Base-by-base conservation (phyloP, 2,797 vertebrate genomes). In the Atherinosoma microstoma region DNA sequence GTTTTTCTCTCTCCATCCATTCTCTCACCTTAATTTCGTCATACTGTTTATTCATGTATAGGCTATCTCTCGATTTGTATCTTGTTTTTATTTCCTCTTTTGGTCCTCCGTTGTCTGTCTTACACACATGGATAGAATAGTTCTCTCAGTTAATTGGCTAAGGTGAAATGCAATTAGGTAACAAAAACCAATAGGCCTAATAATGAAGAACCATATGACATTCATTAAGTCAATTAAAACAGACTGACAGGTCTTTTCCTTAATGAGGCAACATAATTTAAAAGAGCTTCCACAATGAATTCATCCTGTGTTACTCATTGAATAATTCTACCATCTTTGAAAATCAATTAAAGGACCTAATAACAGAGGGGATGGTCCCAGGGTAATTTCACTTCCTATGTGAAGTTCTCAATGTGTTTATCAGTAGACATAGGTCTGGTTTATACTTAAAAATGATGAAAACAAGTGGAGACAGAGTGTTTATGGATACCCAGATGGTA, bases 81-180 rank as follows among this genome's bases (percentile, higher is more conserved):
- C 76, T 64, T 4, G 32, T 57, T 73, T 66, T 45, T 64, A 61
- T 29, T 22, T 22, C 24, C 20, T n/a, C 8, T n/a, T 67, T 58
- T 76, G 59, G 47, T 69, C 34, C 64, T 76, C 60, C 18, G 40
- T 67, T 27, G 64, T 61, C 71, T 51, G 60, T 66, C n/a, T 54
- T 32, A 66, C 61, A 65, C 61, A 65, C 66, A 11, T 54, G 35
- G 75, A 72, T 63, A 56, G 65, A 85, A 82, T 72, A 66, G 78
- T 79, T 83, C 78, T 76, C 67, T 79, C 76, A 61, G 54, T 82
- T 84, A 87, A 87, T 70, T 90, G 89, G 82, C 75, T 78, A 74
- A 76, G 78, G 65, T 85, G 67, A 87, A 91, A 92, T 78, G 80
- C 82, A 87, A 94, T 91, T 90, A 90, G 78, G 77, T 67, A 64